Evolutionary conservation across 2,888 invertebrate species (phyloP), one percentile per base, ranked within the genome.

Genomic region (Noctua comes): DNA sequence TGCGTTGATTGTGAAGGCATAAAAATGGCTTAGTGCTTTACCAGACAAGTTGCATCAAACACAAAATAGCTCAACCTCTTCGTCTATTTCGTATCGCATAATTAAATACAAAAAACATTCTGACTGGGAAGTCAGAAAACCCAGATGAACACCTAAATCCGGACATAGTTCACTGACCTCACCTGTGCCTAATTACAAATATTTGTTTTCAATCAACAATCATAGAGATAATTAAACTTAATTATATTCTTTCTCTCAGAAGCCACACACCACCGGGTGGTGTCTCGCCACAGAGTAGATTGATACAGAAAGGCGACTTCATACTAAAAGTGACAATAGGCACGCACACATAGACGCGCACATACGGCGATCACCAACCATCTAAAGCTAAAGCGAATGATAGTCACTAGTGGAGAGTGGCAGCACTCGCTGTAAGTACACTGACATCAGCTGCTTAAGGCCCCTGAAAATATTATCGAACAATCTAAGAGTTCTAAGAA

Each of bases 161-260:
- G 8, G 18, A 2, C n/a, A 31, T 40, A 65, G 69, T 57, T 77
- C 68, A 21, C 1, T 36, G 65, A 85, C 54, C 69, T 62, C 36
- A 16, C 10, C 70, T 36, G 2, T 36, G 2, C 36, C 59, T 74
- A 77, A 77, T 82, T 65, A 68, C 71, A 40, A 81, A 77, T 84
- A 86, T 86, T 85, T 79, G 84, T 84, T 80, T 86, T 83, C 80
- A 86, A 85, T 86, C 24, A 73, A 76, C 79, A 83, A 85, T 86
- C 54, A 72, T 73, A 79, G 40, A 86, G 40, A 83, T 86, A 73
- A 86, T 87, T 78, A 85, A 86, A 82, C 65, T 85, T 81, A 87
- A 80, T 87, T 87, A 78, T 72, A 70, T 77, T 73, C 73, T 84
- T 84, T 77, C 59, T 71, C 59, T 76, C 88, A 86, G 88, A 66